A percentile compares a stretch with the other conserved stretches of the same genome.
phyloP scores from a whole-genome alignment of 2,888 invertebrate species.

The Petrolisthes manimaculis region DNA sequence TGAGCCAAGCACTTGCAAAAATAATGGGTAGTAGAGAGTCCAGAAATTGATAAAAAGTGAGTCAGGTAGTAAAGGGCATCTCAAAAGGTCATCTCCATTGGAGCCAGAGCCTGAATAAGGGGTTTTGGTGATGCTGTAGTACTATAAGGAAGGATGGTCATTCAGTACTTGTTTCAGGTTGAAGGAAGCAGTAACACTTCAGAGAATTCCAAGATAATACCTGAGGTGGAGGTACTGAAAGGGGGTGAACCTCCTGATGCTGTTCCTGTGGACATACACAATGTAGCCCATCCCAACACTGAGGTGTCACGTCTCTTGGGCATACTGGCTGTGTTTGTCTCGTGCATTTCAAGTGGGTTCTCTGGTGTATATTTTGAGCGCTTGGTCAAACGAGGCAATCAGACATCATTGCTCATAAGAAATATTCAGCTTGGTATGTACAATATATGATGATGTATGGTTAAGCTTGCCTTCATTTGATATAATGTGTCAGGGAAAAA shows the following conservation, averaged over 20 bases:
- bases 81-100: no score
- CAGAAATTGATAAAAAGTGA: no score
- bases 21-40: no score
- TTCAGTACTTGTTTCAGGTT: slow-evolving; percentile 13
- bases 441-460: no score
- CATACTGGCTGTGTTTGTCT: slow-evolving; percentile 71
- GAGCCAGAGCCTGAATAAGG: not conserved
- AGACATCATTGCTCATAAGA: slow-evolving; percentile 72
- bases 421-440: slow-evolving; percentile 72
- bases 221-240: slow-evolving; percentile 42
- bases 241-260: slow-evolving; percentile 27
- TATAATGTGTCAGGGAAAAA: no score
- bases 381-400: slow-evolving; percentile 71
- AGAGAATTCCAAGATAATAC: slow-evolving; percentile 30
- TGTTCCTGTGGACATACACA: slow-evolving; percentile 26
- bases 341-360: slow-evolving; percentile 73
- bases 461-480: no score
- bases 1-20: no score
- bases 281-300: slow-evolving; percentile 52
- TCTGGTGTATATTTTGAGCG: slow-evolving; percentile 75
- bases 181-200: slow-evolving; percentile 28
- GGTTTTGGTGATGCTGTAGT: slow-evolving; percentile 2
- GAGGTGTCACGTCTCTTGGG: slow-evolving; percentile 69
- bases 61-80: no score
- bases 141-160: not conserved